These are phyloP conservation scores for Sibirionetta formosa DNA, from an alignment of 2,797 vertebrate species.

Conservation along the genomic window DNA sequence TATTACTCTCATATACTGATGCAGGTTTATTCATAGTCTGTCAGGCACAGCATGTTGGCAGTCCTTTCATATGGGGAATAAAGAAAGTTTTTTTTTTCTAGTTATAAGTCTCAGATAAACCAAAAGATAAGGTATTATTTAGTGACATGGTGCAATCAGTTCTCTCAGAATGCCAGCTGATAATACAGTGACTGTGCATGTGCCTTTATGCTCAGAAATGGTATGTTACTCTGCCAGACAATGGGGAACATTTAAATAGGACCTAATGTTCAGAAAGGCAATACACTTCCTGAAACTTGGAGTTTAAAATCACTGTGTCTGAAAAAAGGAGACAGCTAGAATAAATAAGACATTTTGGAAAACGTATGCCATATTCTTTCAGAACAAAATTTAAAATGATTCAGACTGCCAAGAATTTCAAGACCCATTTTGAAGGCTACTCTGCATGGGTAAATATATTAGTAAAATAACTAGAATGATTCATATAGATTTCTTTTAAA, in stretches of 20 bases:
- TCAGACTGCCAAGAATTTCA: neutral
- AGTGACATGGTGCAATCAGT: rapidly evolving
- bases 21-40: neutral
- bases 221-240: neutral
- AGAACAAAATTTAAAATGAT: neutral
- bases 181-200: neutral
- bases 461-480: neutral
- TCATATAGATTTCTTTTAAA: neutral
- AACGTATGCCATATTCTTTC: neutral
- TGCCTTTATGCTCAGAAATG: neutral
- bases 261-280: neutral
- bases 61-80: neutral
- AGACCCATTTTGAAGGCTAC: neutral
- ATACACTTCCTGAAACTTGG: neutral
- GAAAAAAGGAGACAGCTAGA: neutral
- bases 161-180: neutral
- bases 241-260: neutral
- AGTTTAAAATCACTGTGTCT: neutral
- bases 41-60: neutral
- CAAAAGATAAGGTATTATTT: neutral
- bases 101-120: neutral
- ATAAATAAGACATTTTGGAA: neutral
- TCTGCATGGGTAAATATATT: neutral
- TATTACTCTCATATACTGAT: neutral
- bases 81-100: neutral